A percentile compares a stretch with the other conserved stretches of the same genome.
Conservation (phyloP, 2,113 vertebrate species). For the Nicator chloris region DNA sequence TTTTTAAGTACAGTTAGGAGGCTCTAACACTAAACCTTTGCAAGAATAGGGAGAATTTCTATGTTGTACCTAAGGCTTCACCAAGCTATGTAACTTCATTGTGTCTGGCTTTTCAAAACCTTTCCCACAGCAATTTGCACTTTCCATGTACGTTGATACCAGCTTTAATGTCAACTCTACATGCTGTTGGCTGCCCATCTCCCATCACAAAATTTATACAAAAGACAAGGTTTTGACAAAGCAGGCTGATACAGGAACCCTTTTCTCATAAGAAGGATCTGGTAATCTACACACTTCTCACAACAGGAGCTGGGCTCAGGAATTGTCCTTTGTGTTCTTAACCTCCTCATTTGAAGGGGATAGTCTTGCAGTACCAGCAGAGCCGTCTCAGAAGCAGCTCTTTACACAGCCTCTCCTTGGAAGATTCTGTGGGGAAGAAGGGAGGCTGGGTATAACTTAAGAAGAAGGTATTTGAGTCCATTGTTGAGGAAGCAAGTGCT, state of each 20-base stretch:
- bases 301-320: not conserved
- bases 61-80: not conserved
- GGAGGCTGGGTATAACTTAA: not conserved
- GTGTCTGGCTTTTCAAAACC: not conserved
- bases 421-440: not conserved
- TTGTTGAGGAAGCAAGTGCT: not conserved
- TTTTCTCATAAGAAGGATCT: not conserved
- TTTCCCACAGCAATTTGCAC: not conserved
- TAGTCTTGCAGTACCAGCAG: not conserved
- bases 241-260: not conserved
- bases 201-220: not conserved
- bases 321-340: not conserved
- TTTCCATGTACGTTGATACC: not conserved
- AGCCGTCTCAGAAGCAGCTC: not conserved
- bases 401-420: not conserved
- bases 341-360: not conserved
- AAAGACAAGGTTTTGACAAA: not conserved
- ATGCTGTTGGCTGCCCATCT: not conserved
- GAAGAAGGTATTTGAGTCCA: not conserved
- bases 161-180: not conserved
- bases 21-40: not conserved
- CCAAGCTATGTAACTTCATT: not conserved
- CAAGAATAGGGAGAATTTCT: not conserved
- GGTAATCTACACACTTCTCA: not conserved
- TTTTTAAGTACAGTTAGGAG: not conserved